Base-by-base conservation (phyloP, 1,140 invertebrate species). In the Euura lappo region DNA sequence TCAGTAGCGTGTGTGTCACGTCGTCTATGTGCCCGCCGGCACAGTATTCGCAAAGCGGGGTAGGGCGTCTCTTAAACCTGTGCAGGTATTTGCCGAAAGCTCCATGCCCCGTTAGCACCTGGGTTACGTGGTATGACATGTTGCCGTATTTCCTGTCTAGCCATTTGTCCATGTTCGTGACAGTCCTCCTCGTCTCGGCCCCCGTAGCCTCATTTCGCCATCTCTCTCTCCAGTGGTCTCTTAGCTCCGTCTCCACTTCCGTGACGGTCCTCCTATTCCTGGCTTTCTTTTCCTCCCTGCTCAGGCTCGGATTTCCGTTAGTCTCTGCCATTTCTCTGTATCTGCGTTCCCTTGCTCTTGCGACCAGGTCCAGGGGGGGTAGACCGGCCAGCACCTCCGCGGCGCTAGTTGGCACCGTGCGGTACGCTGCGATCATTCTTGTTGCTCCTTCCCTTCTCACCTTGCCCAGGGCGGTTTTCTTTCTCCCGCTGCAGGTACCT, bases 61-160 rank as follows among this genome's bases (percentile, higher is more conserved):
- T 69, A 4, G 66, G 60, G 6, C 45, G 10, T 71, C 28, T 28
- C 28, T 28, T 28, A 1, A 28, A 28, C 28, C 28, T 28, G 28
- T 28, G 28, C 28, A 28, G 68, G 69, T 76, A 79, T 13, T 42
- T 64, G 45, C 72, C 69, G 43, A 78, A 79, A 10, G 60, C 74
- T 3, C 77, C 75, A 67, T 80, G 79, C 47, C 74, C 78, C 3
- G 73, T 76, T 8, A 79, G 69, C n/a, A 72, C 71, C 72, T 79
- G 77, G 10, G 77, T 75, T 4, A 78, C 42, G 45, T 77, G 76
- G 69, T 77, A 79, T 7, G 70, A 71, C 5, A 72, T 71, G 28
- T 72, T 11, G 8, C 76, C 73, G 68, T 77, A 72, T 51, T 74
- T 68, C 47, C 74, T 71, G 10, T 72, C 46, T 4, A 75, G 28